Evolutionary conservation across 2,888 invertebrate species (phyloP).

Genomic region (Thecophora atra): DNA sequence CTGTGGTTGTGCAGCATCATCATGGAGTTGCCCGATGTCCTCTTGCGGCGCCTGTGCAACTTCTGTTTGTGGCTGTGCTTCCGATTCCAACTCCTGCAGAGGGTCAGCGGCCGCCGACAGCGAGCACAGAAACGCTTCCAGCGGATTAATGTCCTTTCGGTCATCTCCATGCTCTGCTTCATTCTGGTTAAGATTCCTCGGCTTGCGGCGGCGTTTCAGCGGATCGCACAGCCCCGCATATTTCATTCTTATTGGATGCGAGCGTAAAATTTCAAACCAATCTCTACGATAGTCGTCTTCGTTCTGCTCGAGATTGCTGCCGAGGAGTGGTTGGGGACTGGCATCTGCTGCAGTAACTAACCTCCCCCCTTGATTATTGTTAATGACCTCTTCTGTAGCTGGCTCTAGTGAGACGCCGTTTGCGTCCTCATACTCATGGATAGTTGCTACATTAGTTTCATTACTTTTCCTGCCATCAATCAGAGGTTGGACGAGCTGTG

Average conservation of each 20-base stretch:
- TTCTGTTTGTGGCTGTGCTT: too few relatives aligned
- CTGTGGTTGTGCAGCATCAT: not conserved
- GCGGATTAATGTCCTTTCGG: too few relatives aligned
- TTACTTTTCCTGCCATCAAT: too few relatives aligned
- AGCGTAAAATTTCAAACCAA: constrained; percentile 47
- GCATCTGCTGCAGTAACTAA: too few relatives aligned
- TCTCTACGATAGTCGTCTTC: constrained; percentile 43
- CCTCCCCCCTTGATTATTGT: not conserved
- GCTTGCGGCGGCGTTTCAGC: not conserved
- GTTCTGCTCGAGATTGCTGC: not conserved
- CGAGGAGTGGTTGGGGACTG: too few relatives aligned
- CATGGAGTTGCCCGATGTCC: not conserved
- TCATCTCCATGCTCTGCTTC: too few relatives aligned
- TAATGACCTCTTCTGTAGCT: constrained; percentile 12
- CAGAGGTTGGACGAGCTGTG: not conserved
- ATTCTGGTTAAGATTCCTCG: not conserved
- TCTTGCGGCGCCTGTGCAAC: too few relatives aligned
- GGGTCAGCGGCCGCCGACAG: too few relatives aligned
- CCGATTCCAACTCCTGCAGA: too few relatives aligned
- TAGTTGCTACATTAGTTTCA: not conserved
- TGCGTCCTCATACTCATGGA: not conserved
- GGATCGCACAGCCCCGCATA: not conserved
- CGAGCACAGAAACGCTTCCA: too few relatives aligned
- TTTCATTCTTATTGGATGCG: constrained; percentile 20
- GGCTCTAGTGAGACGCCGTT: constrained; percentile 1